Base-by-base conservation (phyloP, 2,113 vertebrate species). In the Callionymus lyra region DNA sequence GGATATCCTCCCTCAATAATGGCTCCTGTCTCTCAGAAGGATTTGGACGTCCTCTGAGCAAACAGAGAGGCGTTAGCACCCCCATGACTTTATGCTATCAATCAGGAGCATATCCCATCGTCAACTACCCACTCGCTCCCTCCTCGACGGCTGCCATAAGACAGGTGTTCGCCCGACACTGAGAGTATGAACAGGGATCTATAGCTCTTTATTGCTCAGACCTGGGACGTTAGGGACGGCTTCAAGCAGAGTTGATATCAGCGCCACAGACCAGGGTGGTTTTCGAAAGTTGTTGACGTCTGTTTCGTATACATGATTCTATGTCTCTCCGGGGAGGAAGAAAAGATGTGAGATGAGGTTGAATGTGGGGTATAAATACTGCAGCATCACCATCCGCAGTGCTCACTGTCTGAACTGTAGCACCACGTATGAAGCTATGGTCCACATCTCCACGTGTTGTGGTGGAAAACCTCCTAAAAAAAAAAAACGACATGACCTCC, bases 321-420 rank as follows among this genome's bases (percentile, higher is more conserved):
- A 21, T 42, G n/a, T n/a, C n/a, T n/a, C 33, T 42, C 39, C 47
- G 48, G 52, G 41, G 44, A 46, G 52, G 44, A 59, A 48, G 50
- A 38, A 62, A 47, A 36, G 59, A 72, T 68, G 53, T 47, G 70
- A 68, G 68, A 41, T 64, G 57, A 62, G 64, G 66, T 73, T 65
- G 68, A 54, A 68, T 56, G 50, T 66, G 53, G 60, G 38, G 74
- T 63, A 63, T 72, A 59, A 67, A 72, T 72, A 74, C 75, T 72
- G 70, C 75, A 73, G 77, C 62, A 69, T 63, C 63, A 65, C 69
- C 62, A 64, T 73, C 79, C 50, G 76, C 76, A 71, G 66, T 73
- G 76, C 73, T 71, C 68, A 70, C 61, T 53, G 53, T 63, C 66
- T 65, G 58, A 59, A 60, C 63, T 15, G 19, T 50, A 69, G 42